Evolutionary conservation across 64 coral and sea anemone species (phyloP), one percentile per base, ranked within the genome.

Genomic region (Catalaphyllia jardinei): DNA sequence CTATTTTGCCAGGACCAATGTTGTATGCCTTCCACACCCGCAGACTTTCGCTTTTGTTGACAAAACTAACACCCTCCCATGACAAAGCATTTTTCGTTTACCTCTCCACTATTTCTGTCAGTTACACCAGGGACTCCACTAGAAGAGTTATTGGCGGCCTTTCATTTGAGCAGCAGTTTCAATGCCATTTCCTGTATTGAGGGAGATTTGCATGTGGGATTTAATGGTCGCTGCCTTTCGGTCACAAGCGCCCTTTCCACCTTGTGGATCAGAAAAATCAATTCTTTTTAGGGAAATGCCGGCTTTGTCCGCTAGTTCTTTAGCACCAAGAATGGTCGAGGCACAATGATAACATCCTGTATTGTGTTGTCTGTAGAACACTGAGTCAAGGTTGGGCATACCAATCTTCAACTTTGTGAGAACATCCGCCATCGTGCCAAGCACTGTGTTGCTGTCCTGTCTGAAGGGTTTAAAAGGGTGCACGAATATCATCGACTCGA

Each of bases 141-240:
- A 74, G 49, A 87, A 73, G 71, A 87, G n/a, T 87, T 71, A 50
- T 75, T 87, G 86, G 86, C 86, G 9, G 69, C 28, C 51, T 75
- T n/a, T 87, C 86, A 87, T 87, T 55, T 75, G 86, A 72, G 71
- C 67, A 73, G 86, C 25, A 87, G 33, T 87, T 87, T 87, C 86
- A 52, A 87, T 60, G 24, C 75, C 71, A 73, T 87, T 52, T 49
- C 86, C 86, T 59, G 69, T 49, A 74, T 87, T 87, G 29, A 87
- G 25, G 72, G 30, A 52, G 54, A 60, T 73, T 74, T 69, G 51
- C 67, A 87, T 87, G 38, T 87, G 86, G 86, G 67, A 73, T 75
- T 87, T 87, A 73, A 87, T 87, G 27, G 65, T 87, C 46, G 86
- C 86, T 15, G 86, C 86, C 16, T 87, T 75, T 73, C 86, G 86